Base-by-base conservation (phyloP, 2,113 vertebrate genomes). In the Hypocryptadius cinnamomeus region DNA sequence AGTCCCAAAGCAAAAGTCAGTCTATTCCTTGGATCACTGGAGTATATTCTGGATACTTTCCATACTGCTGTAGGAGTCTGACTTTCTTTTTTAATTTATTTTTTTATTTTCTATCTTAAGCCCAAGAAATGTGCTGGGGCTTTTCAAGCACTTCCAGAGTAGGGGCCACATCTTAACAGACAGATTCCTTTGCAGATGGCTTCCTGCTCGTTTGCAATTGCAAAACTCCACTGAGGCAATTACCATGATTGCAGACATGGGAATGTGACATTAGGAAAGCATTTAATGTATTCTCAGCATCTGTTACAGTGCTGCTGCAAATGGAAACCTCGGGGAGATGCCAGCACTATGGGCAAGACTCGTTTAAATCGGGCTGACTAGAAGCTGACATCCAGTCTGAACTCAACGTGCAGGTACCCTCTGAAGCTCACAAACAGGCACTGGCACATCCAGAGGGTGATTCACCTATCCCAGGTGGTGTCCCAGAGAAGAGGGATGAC, bases 201-300 rank as follows among this genome's bases (percentile, higher is more conserved):
- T 96, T 94, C 87, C 87, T 95, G 91, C 93, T 92, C 1, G 4
- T 66, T 95, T 59, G 78, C 91, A 92, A 73, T 94, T 94, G 95
- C 95, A 95, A 94, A 92, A 93, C 65, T 87, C 91, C 87, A 47
- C 87, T 54, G 84, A 92, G 81, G 91, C 74, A 90, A 96, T 94
- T 94, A 85, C 71, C 59, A 23, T 83, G 68, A 95, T 87, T 95
- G 91, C 91, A 92, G 96, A 87, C 91, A 59, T 59, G 96, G 94
- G 94, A 92, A 96, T 96, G 93, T 79, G 94, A 95, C 93, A 93
- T 94, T 93, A 96, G 89, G 95, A 95, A 95, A 94, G 68, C 94
- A 94, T 93, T 94, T 94, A 79, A 83, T 90, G 79, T 93, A 91
- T 93, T 89, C 92, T 82, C 93, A 95, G 81, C 92, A 87, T 96